Percentiles rank a stretch among this genome's conserved stretches.
Conservation (phyloP, 2,888 invertebrate species). For the Drosophila kuntzei region DNA sequence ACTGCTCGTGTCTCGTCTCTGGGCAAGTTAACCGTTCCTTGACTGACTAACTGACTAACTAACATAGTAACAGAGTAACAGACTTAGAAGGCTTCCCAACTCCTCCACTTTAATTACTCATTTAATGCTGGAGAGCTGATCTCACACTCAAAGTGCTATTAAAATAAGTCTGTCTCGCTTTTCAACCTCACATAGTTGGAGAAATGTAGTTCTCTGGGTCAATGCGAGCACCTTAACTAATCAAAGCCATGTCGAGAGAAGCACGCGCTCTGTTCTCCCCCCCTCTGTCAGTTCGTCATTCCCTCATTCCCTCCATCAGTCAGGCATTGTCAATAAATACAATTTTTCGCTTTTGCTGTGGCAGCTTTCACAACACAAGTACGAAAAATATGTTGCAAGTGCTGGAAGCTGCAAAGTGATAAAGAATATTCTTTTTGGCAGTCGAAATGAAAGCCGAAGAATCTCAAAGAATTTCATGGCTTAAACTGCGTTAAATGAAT, state of each 20-base stretch:
- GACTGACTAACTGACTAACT: conserved; percentile 48
- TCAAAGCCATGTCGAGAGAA: conserved; percentile 53
- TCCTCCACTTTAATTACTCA: conserved; percentile 70
- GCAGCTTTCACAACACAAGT: conserved; percentile 63
- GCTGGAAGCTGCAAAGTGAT: conserved; percentile 23
- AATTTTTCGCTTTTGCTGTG: conserved; percentile 57
- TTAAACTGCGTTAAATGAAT: conserved; percentile 56
- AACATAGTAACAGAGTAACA: conserved; percentile 39
- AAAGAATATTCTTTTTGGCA: conserved; percentile 40
- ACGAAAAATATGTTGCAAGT: conserved; percentile 31
- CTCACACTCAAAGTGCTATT: conserved; percentile 51
- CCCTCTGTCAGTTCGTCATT: too few species aligned
- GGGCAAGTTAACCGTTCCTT: conserved; percentile 65
- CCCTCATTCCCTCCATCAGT: conserved; percentile 2
- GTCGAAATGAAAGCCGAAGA: conserved; percentile 46
- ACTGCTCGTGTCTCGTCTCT: conserved; percentile 72
- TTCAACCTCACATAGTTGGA: conserved; percentile 19
- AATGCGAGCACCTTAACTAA: conserved; percentile 77
- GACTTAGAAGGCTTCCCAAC: conserved; percentile 32
- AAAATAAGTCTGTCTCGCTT: conserved; percentile 36
- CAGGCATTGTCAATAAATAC: conserved; percentile 55
- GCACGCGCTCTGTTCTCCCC: conserved; percentile 21
- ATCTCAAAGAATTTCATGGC: conserved; percentile 43
- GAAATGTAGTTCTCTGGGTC: conserved; percentile 79
- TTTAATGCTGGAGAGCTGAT: conserved; percentile 51